Evolutionary conservation across 1,140 invertebrate genomes (phyloP).

Genomic region (Drosophila insularis): DNA sequence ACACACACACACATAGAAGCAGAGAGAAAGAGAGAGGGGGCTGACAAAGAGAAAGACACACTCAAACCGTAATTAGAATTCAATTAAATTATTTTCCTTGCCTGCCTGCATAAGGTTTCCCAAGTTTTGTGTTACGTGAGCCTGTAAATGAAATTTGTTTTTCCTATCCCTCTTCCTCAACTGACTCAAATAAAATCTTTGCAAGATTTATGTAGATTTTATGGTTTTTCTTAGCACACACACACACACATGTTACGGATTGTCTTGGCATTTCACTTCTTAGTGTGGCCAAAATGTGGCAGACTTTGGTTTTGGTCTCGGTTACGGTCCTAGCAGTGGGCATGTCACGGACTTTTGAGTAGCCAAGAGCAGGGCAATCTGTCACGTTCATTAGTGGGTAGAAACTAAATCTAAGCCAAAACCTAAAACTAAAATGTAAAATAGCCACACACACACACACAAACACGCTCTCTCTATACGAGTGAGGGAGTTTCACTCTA

Average conservation of each 20-base stretch:
- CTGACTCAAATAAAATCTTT: slow-evolving; percentile 6
- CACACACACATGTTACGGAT: not conserved
- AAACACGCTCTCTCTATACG: not conserved
- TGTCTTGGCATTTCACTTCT: slow-evolving; percentile 30
- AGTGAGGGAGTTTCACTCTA: not conserved
- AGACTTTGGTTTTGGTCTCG: slow-evolving; percentile 20
- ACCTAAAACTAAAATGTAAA: slow-evolving; percentile 16
- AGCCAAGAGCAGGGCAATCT: slow-evolving; percentile 34
- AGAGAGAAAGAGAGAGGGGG: too few species aligned
- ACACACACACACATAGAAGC: not conserved
- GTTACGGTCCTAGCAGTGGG: slow-evolving; percentile 16
- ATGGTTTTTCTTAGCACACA: slow-evolving; percentile 30
- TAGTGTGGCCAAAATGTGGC: slow-evolving; percentile 11
- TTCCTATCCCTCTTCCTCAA: not conserved
- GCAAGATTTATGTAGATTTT: slow-evolving; percentile 44
- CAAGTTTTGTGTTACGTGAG: slow-evolving; percentile 12
- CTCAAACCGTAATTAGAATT: slow-evolving; percentile 31
- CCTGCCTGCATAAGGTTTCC: slow-evolving; percentile 3
- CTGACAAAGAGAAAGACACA: not conserved
- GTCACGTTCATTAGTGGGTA: slow-evolving; percentile 43
- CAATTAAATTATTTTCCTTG: slow-evolving; percentile 35
- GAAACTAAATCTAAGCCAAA: slow-evolving; percentile 15
- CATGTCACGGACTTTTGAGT: slow-evolving; percentile 34
- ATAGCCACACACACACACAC: not conserved
- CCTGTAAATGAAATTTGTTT: slow-evolving; percentile 38